Evolutionary conservation across 1,140 invertebrate species (phyloP), one percentile per base, ranked within the genome.

Genomic region (Drosophila bocqueti): DNA sequence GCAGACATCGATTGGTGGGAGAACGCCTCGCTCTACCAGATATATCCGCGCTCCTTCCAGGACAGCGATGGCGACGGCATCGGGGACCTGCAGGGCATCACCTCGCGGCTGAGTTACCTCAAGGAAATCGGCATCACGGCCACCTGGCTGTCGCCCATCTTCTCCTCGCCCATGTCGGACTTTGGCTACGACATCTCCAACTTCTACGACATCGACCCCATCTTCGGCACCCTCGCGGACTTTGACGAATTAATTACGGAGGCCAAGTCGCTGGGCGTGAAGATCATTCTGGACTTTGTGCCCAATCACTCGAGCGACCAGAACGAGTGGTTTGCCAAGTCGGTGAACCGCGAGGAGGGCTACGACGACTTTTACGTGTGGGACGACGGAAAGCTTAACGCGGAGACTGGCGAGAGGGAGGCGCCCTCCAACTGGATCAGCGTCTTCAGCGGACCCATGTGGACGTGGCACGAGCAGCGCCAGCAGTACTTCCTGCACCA

Each of bases 11-110:
- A 95, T 81, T 98, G 97, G 97, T 97, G 96, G 95, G 94, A 97
- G 86, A 95, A 94, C 64, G 95, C 95, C 5, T 91, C 95, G 2
- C 93, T 97, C 5, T 98, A 98, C 87, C 96, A 97, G 91, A 95
- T 97, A 47, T 97, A 97, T 86, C 96, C 96, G 0, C 93, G 96
- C 54, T 97, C 96, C 2, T 98, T 97, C 92, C 95, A 95, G 77
- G 97, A 98, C 90, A 95, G 94, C 52, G 93, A 97, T 84, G 96
- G 95, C 7, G 96, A 97, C 91, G 97, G 97, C 8, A 93, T 96
- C 31, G 97, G 97, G 2, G 97, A 97, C 93, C 90, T 98, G 16
- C 93, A 94, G 79, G 94, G 94, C 52, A 94, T 94, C 11, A 94
- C 94, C 2, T 83, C 80, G 29, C 93, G 93, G 16, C 73, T 94